Conservation (phyloP, 2,888 invertebrate genomes). For the Himalopsyche anomala region DNA sequence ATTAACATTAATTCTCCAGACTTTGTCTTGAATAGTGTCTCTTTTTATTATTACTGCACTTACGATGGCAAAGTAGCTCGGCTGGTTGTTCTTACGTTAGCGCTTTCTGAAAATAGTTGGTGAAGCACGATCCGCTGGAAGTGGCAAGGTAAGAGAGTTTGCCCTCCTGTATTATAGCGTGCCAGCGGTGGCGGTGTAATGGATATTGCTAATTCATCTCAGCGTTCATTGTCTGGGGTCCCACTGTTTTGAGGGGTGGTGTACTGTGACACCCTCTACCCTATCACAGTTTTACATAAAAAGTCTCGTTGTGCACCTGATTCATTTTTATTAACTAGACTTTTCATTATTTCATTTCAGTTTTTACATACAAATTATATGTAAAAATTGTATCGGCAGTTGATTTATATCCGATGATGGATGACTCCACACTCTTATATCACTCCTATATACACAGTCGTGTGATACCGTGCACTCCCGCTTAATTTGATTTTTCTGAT, state of each 20-base stretch:
- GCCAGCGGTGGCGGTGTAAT: constrained; percentile 26
- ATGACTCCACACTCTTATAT: too few species aligned
- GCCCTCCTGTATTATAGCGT: not conserved
- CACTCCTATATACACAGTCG: too few species aligned
- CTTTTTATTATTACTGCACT: constrained; percentile 8
- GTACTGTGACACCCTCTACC: not conserved
- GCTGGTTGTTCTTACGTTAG: constrained; percentile 21
- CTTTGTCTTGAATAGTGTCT: not conserved
- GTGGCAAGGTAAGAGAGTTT: constrained; percentile 19
- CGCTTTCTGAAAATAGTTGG: constrained; percentile 36
- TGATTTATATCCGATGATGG: too few species aligned
- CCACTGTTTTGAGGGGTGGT: constrained; percentile 7
- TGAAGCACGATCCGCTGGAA: constrained; percentile 36
- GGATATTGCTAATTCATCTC: constrained; percentile 41
- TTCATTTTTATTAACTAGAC: too few species aligned
- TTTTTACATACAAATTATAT: too few species aligned
- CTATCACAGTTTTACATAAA: too few species aligned
- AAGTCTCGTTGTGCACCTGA: too few species aligned
- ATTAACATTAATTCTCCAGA: not conserved
- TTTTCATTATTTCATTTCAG: too few species aligned
- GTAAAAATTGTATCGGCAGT: too few species aligned
- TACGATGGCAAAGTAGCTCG: constrained; percentile 20
- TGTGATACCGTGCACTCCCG: too few species aligned
- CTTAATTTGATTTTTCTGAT: too few species aligned
- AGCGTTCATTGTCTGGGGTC: constrained; percentile 7